Evolutionary conservation across 2,797 vertebrate species (phyloP).

Genomic region (Sebastes minor): DNA sequence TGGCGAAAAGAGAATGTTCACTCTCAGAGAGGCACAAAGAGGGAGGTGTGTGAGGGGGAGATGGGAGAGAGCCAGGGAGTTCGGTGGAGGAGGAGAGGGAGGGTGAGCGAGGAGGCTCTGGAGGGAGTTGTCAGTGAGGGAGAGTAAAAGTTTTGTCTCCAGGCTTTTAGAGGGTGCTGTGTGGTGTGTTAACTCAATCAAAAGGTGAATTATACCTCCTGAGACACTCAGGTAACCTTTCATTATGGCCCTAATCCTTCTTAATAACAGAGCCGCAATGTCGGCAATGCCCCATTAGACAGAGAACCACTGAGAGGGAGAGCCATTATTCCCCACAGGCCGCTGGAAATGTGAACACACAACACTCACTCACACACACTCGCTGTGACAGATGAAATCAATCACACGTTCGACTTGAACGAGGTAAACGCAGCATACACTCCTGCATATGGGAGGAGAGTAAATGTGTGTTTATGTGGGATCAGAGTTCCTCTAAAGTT

Average conservation of each 20-base stretch:
- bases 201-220: conserved; percentile 82
- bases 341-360: conserved; percentile 66
- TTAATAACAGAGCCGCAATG: conserved; percentile 82
- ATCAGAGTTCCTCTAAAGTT: conserved; percentile 2
- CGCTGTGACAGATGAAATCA: conserved; percentile 70
- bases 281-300: conserved; percentile 82
- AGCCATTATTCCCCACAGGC: conserved; percentile 73
- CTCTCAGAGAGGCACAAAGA: conserved; percentile 77
- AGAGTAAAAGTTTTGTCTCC: conserved; percentile 75
- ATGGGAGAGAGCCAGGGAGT: conserved; percentile 62
- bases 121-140: conserved; percentile 50
- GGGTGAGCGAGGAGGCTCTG: conserved; percentile 17
- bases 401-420: conserved; percentile 62
- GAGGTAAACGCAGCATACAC: conserved; percentile 18
- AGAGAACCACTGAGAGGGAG: conserved; percentile 67
- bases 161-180: conserved; percentile 63
- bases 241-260: conserved; percentile 83
- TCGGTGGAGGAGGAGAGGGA: conserved; percentile 7
- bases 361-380: conserved; percentile 49
- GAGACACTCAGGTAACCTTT: conserved; percentile 85
- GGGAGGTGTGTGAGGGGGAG: conserved; percentile 72
- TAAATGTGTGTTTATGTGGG: conserved; percentile 36
- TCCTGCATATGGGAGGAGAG: conserved; percentile 19
- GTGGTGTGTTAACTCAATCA: conserved; percentile 81
- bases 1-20: conserved; percentile 84